Base-by-base conservation (phyloP, 2,888 invertebrate genomes). In the Leucophenga maculata region DNA sequence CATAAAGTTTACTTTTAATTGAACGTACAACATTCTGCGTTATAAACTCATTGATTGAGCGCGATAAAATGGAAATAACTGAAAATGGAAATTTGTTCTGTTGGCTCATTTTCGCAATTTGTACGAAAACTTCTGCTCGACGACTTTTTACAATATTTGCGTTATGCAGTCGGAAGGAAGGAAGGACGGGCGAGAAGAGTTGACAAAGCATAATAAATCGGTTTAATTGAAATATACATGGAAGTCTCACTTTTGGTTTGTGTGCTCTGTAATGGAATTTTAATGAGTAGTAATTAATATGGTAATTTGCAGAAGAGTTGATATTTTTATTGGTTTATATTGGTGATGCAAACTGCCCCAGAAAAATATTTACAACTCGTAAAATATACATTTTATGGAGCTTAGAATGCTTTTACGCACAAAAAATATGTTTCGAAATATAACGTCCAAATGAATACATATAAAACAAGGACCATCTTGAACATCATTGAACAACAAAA, bases 251-350 rank as follows among this genome's bases (percentile, higher is more conserved):
- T 39, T 39, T 11, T 39, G 32, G 16, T 18, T 60, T 32, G 68
- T 69, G 68, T 72, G 75, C 66, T 73, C 73, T 72, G 74, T 76
- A 80, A 79, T 80, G 82, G 75, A 77, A 80, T 85, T 85, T 85
- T 85, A 84, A 85, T 84, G 84, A 78, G 80, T 79, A 75, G 76
- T 77, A 85, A 84, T 84, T 85, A 85, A 85, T 83, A 85, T 84
- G 84, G 78, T 82, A 84, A 84, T 84, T 84, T 81, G 85, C 78
- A 77, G 22, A 68, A 80, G 77, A 77, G 75, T 72, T 72, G 71
- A 75, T 73, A 76, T 71, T 70, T 72, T 68, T 48, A 31, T 52
- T 26, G 50, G 62, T 60, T 14, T 22, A 18, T 55, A 57, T 59
- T 65, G 44, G 14, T 62, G 62, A 2, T 3, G 14, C 50, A 50